Conservation (phyloP, 2,797 vertebrate species). For the Notamacropus eugenii region DNA sequence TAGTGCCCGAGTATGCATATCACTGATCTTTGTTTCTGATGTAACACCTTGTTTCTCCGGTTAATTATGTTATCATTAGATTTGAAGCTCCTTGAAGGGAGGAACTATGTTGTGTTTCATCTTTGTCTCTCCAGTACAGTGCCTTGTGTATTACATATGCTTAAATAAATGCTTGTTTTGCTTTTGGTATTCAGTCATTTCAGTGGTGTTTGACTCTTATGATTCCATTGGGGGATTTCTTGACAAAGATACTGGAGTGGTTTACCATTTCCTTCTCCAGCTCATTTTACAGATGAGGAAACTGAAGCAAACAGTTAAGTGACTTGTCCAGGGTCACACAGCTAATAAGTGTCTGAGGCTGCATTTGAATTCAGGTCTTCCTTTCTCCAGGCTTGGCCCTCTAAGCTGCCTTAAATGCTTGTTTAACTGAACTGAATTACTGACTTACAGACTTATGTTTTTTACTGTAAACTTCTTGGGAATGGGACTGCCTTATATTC, state of each 20-base stretch:
- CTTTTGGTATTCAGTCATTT: not conserved
- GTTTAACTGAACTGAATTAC: not conserved
- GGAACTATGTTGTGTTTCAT: not conserved
- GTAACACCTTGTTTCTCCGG: not conserved
- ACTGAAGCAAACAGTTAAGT: not conserved
- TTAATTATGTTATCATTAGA: not conserved
- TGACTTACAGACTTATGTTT: not conserved
- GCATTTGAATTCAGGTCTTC: not conserved
- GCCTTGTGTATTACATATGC: not conserved
- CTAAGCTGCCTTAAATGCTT: not conserved
- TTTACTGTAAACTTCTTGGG: not conserved
- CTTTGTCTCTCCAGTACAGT: not conserved
- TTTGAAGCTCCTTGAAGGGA: not conserved
- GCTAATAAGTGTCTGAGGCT: not conserved
- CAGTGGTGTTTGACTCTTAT: not conserved
- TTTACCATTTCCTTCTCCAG: not conserved
- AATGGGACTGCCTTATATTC: not conserved
- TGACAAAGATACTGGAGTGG: not conserved
- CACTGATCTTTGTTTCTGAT: not conserved
- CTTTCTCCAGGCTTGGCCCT: not conserved
- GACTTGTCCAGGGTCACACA: not conserved
- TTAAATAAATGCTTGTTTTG: not conserved
- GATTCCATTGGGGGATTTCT: not conserved
- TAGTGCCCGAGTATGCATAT: not conserved
- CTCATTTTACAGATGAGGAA: not conserved